These are phyloP conservation scores for Trichogramma pretiosum DNA, from an alignment of 1,140 invertebrate genomes.

Conservation along the genomic window DNA sequence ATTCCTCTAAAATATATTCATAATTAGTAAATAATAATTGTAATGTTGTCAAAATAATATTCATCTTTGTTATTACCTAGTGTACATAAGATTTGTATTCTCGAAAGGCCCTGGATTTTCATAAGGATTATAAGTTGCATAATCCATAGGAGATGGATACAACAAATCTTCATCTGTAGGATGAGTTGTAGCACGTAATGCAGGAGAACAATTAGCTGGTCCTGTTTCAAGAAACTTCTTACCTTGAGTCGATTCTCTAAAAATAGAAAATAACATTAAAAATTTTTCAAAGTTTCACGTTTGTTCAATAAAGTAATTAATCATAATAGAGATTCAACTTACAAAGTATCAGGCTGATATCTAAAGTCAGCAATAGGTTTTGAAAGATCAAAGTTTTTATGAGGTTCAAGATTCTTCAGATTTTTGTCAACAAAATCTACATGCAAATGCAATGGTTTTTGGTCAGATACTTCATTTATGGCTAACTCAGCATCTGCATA, in stretches of 20 bases:
- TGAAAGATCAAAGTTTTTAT: slow-evolving; percentile 1
- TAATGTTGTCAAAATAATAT: neutral
- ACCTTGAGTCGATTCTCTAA: neutral
- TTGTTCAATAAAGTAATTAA: neutral
- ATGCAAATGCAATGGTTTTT: neutral
- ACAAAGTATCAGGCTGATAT: slow-evolving; percentile 6
- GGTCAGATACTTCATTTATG: neutral
- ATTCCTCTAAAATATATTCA: slow-evolving; percentile 23
- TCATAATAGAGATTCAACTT: no score
- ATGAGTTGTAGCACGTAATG: neutral
- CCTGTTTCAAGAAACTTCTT: slow-evolving; percentile 1
- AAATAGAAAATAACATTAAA: slow-evolving; percentile 10
- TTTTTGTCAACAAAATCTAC: slow-evolving; percentile 11
- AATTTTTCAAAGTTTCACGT: slow-evolving; percentile 2
- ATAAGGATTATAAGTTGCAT: slow-evolving; percentile 25
- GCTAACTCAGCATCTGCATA: slow-evolving; percentile 2
- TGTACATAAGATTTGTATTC: slow-evolving; percentile 33
- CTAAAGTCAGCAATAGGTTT: slow-evolving; percentile 3
- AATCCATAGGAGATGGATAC: slow-evolving; percentile 20
- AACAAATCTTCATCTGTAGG: slow-evolving; percentile 22
- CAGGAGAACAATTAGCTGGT: neutral
- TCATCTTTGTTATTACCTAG: slow-evolving; percentile 22
- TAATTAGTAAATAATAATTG: slow-evolving; percentile 3
- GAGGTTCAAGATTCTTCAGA: neutral
- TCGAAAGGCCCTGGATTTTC: slow-evolving; percentile 23